Base-by-base conservation (phyloP, 2,113 vertebrate species). In the Rhipidura dahli region DNA sequence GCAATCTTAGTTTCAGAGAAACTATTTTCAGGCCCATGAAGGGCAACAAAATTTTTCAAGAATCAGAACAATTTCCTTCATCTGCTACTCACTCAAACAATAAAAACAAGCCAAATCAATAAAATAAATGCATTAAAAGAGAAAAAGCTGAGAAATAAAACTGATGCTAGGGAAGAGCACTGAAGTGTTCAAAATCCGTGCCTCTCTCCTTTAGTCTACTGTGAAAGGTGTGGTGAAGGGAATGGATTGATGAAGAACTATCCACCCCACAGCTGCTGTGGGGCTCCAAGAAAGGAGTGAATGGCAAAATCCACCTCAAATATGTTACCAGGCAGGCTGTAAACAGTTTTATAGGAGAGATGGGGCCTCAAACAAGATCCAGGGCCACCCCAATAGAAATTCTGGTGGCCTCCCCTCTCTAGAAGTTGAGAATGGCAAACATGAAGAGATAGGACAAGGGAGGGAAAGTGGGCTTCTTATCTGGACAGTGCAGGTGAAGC, bases 381-480 rank as follows among this genome's bases (percentile, higher is more conserved):
- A 81, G 35, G 39, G 26, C n/a, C 16, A 37, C 37, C 18, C 26
- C 4, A 45, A 60, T 23, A 89, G 64, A 83, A 71, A 84, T 40
- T 60, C 31, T 59, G 63, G 49, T 39, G n/a, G 51, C 80, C 69
- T 57, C 72, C 37, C 40, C 53, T 82, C 91, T 76, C 80, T 64
- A 26, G 65, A 96, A 89, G 77, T 24, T 57, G 61, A 83, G 63
- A 66, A 80, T 45, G 83, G 78, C 49, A 79, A 56, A 63, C 40
- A 71, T 39, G 87, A 66, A 64, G 30, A 50, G 87, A 40, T 18
- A 91, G 73, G 31, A 81, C 73, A 95, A 93, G 83, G 71, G n/a
- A 63, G 23, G 40, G 92, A 80, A 83, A 90, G 49, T 15, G 24
- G 5, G 7, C 24, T 78, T 40, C 94, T 96, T 97, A 97, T 97